Base-by-base conservation (phyloP, 2,113 vertebrate species). In the Pelecanoides urinatrix region DNA sequence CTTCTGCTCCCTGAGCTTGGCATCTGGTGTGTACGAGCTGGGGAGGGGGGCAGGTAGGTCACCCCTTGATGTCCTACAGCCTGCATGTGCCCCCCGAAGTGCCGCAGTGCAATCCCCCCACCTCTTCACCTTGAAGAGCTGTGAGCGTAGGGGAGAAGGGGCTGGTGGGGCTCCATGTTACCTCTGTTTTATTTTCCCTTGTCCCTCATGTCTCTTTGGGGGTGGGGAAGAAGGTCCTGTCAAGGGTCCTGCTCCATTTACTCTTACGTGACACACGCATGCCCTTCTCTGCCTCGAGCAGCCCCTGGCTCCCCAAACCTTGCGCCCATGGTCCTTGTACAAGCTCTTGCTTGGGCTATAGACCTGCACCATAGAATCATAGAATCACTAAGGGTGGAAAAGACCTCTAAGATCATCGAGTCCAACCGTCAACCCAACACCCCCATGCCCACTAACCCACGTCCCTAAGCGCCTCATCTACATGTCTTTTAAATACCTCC, bases 141-240 rank as follows among this genome's bases (percentile, higher is more conserved):
- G 1, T 0, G 0, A 38, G 71, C 8, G 1, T 3, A 9, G 26
- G 13, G 49, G 13, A n/a, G 29, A 74, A 56, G 26, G 29, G 12
- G 32, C 25, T 80, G 81, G 32, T 10, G 18, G 56, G 14, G 17
- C 25, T 47, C 11, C 36, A 11, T 9, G 18, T 27, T 55, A 11
- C 45, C 14, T 42, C 1, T 1, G 25, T 21, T 52, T 19, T 34
- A 29, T 26, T 78, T 9, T 70, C 61, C 55, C 19, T 18, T 7
- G 27, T 58, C 16, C 18, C 29, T 22, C 5, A 0, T 8, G 9
- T 63, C 38, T 38, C 29, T 44, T 6, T 10, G 32, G 47, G 10
- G 7, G 3, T 26, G 26, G 30, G 32, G 67, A 79, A 50, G 58
- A 56, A 63, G 30, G 21, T 59, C 53, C 49, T 8, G 4, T 23